phyloP scores from a whole-genome alignment of 2,888 invertebrate genomes.

The Amphipyra tragopoginis region DNA sequence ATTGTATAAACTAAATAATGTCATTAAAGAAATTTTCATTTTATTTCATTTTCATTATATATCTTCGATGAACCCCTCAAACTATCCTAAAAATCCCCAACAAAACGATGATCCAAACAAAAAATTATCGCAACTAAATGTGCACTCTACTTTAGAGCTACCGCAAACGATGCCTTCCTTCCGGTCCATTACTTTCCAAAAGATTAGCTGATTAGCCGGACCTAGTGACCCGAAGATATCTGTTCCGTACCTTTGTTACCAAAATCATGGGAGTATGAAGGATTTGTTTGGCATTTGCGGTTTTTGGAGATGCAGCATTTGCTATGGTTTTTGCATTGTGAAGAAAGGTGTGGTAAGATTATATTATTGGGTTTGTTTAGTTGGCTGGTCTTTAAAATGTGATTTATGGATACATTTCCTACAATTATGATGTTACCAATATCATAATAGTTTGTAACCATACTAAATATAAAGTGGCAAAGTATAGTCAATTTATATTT shows the following conservation, averaged over 20 bases:
- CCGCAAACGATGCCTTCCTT: constrained; percentile 58
- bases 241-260: constrained; percentile 34
- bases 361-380: no score
- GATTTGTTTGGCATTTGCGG: constrained; percentile 21
- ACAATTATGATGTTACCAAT: no score
- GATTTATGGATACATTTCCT: no score
- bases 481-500: no score
- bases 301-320: neutral
- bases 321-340: neutral
- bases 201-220: constrained; percentile 61
- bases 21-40: no score
- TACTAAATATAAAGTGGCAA: no score
- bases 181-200: constrained; percentile 66
- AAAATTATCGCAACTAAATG: constrained; percentile 16
- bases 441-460: no score
- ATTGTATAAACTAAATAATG: no score
- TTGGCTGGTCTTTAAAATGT: no score
- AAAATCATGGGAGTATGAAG: constrained; percentile 37
- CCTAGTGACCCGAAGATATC: constrained; percentile 52
- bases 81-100: neutral
- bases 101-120: constrained; percentile 2
- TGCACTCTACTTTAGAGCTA: constrained; percentile 29
- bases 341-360: no score
- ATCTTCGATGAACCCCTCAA: neutral
- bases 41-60: no score